phyloP scores from a whole-genome alignment of 2,113 vertebrate genomes.

The Ivindomyrus marchei region DNA sequence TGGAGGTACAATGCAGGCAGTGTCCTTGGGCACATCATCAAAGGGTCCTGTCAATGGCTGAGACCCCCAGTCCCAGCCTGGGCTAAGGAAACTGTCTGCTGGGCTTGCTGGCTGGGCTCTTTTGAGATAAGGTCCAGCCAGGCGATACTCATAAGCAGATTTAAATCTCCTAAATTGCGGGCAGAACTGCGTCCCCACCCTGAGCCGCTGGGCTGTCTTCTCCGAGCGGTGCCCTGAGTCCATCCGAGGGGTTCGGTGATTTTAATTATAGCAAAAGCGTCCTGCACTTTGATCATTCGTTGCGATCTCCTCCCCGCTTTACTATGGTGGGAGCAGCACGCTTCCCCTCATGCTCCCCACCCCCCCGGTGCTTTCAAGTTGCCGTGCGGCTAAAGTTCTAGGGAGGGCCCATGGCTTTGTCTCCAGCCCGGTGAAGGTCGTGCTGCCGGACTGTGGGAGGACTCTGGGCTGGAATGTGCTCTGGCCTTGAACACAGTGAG shows the following conservation, averaged over 20 bases:
- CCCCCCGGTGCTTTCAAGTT: neutral
- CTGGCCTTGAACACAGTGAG: neutral
- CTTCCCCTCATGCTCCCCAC: neutral
- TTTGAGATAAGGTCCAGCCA: neutral
- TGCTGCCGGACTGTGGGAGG: neutral
- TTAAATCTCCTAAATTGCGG: neutral
- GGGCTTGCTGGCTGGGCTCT: neutral
- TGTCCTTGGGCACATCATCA: constrained; percentile 16
- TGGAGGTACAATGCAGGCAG: neutral
- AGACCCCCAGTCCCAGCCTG: neutral
- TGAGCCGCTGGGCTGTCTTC: neutral
- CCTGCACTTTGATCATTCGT: neutral
- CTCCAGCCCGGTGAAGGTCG: constrained; percentile 1
- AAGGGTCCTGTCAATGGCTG: neutral
- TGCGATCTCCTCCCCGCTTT: neutral
- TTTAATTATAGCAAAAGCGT: neutral
- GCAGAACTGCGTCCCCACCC: neutral
- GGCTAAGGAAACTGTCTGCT: neutral
- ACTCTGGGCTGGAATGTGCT: constrained; percentile 9
- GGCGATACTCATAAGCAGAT: neutral
- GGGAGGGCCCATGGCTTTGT: neutral
- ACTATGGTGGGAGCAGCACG: neutral
- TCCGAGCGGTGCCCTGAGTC: neutral
- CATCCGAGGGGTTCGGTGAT: neutral
- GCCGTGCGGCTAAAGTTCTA: neutral